Base-by-base conservation (phyloP, 2,888 invertebrate species). In the Pheosia tremula region DNA sequence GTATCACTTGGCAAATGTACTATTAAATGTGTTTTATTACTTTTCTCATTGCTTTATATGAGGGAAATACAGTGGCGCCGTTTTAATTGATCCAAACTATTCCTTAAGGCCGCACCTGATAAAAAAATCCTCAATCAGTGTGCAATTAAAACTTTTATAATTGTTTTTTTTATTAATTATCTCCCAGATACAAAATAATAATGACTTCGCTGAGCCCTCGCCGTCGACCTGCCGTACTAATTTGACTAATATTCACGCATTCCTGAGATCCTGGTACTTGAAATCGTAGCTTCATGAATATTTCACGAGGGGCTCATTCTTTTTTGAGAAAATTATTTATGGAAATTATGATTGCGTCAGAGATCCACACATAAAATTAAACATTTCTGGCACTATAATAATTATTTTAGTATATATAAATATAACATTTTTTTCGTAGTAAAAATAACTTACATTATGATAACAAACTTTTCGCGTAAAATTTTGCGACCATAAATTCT, bases 101-200 rank as follows among this genome's bases (percentile, higher is more conserved):
- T 11, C 11, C 5, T 36, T 52, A 49, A 11, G n/a, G 49, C 36
- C 36, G 39, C 38, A 55, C 5, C 8, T 39, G 10, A 55, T 58
- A 50, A 69, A 67, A 63, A 71, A 66, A 58, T 57, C 57, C 57
- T 62, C 72, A 64, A 56, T 56, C 62, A 56, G 58, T 66, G 66
- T 74, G 70, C 71, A 74, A 75, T 81, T 80, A 77, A 80, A 81
- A 81, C 74, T 81, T 80, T 71, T 53, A 61, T 78, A 73, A 81
- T 81, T 75, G 74, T 71, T 78, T 77, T 78, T 78, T 75, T 75
- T 75, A 74, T 78, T 75, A 78, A 76, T 77, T 72, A 70, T 65
- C 53, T 67, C 67, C 58, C 54, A 62, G 65, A 61, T 72, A 63
- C 58, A 56, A 61, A 24, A 66, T 69, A 64, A 67, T 71, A 68